Evolutionary conservation across 1,140 invertebrate genomes (phyloP), one percentile per base, ranked within the genome.

Genomic region (Camponotus floridanus): DNA sequence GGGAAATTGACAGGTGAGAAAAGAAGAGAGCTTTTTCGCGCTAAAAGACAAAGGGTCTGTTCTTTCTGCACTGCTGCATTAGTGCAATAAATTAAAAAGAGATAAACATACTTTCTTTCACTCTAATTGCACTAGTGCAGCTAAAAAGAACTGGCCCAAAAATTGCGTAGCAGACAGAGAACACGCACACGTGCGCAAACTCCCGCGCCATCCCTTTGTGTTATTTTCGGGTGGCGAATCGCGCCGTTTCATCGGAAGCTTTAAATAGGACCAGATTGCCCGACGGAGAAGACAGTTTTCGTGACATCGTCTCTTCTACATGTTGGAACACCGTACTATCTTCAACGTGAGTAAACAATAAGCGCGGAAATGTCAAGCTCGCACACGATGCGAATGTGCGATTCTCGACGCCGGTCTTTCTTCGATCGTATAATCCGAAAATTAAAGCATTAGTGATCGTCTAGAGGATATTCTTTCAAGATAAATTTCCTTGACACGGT

Each of bases 241-340:
- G 83, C 88, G 83, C 88, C 76, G 92, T 92, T 88, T 81, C 45
- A 33, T 45, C 81, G 81, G 64, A 95, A 90, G 93, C 94, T 95
- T 95, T 95, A 95, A 95, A 95, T 95, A 95, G 94, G 94, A 94
- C 91, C 92, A 92, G 91, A 88, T 91, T 91, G 91, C n/a, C 78
- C 88, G 85, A 91, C 90, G 92, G 93, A 91, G 91, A 94, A 94
- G 92, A 87, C 94, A 95, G 95, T 95, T 92, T 86, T 65, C 64
- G 88, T 92, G 93, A 94, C 90, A 92, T 87, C 87, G 90, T 88
- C 87, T 15, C 1, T 11, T 18, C 93, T 94, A 92, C 93, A 95
- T 95, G 95, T 91, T 95, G 94, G 93, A 95, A 89, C 94, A 95
- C 88, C 95, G 94, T 87, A 94, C 93, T 83, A 90, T 94, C 80